phyloP scores from a whole-genome alignment of 1,140 invertebrate genomes.

The Goniozus legneri region DNA sequence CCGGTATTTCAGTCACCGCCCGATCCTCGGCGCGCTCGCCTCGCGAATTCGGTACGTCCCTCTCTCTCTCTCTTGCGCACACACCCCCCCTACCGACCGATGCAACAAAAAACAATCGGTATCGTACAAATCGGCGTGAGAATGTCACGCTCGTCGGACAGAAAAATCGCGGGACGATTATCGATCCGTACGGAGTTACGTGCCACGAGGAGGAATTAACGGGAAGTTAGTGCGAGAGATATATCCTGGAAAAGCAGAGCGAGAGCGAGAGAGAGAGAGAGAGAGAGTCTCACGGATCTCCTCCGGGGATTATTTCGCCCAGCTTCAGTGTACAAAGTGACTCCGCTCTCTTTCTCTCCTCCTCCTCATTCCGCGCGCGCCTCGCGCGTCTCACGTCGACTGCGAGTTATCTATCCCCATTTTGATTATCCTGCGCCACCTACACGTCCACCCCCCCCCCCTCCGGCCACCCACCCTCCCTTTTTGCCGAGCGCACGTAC shows the following conservation, averaged over 20 bases:
- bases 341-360: neutral
- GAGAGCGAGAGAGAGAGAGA: neutral
- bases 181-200: too few relatives aligned
- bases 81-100: neutral
- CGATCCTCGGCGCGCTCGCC: constrained; percentile 50
- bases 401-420: too few relatives aligned
- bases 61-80: constrained; percentile 6
- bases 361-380: neutral
- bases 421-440: too few relatives aligned
- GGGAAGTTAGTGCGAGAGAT: neutral
- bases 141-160: too few relatives aligned
- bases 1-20: constrained; percentile 48
- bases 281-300: neutral
- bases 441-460: neutral
- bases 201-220: neutral
- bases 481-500: neutral
- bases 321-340: neutral
- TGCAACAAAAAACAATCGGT: too few relatives aligned
- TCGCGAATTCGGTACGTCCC: constrained; percentile 24
- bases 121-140: constrained; percentile 9
- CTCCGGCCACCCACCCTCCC: neutral
- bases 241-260: neutral
- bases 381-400: neutral
- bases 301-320: neutral
- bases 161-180: neutral